phyloP scores from a whole-genome alignment of 2,888 invertebrate species.

The Pheosia gnoma region DNA sequence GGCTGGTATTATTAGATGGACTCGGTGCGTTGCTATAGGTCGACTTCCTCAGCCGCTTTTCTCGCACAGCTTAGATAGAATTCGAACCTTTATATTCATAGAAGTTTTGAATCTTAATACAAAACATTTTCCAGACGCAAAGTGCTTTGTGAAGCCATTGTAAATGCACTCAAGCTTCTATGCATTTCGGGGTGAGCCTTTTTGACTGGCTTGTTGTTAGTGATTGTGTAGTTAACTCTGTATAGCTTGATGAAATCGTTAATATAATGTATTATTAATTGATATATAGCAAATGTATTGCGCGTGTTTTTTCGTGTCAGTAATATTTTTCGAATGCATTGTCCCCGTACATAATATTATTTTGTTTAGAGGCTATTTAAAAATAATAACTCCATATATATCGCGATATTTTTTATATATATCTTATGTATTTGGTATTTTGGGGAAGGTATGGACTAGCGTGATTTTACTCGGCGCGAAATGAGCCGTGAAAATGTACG shows the following conservation, averaged over 20 bases:
- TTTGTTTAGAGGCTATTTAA: slow-evolving; percentile 45
- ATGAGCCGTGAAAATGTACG: too few relatives aligned
- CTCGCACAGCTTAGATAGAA: neutral
- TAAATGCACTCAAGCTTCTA: too few relatives aligned
- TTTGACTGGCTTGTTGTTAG: slow-evolving; percentile 2
- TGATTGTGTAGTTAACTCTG: slow-evolving; percentile 1
- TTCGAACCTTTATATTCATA: neutral
- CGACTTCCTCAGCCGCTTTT: neutral
- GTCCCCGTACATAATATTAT: slow-evolving; percentile 8
- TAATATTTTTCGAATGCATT: neutral
- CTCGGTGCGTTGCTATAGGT: neutral
- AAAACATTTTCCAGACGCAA: too few relatives aligned
- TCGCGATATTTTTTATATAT: slow-evolving; percentile 24
- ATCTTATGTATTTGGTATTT: slow-evolving; percentile 17
- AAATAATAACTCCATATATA: slow-evolving; percentile 23
- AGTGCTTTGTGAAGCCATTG: too few relatives aligned
- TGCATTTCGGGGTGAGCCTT: neutral
- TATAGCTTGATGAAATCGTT: slow-evolving; percentile 1
- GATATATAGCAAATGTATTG: neutral
- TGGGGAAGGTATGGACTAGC: neutral
- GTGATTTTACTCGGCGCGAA: neutral
- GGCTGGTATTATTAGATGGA: too few relatives aligned
- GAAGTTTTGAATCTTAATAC: too few relatives aligned
- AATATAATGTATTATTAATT: neutral
- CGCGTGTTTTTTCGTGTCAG: neutral